These are phyloP conservation scores for Colinus virginianus DNA, from an alignment of 2,113 vertebrate genomes.

Conservation along the genomic window DNA sequence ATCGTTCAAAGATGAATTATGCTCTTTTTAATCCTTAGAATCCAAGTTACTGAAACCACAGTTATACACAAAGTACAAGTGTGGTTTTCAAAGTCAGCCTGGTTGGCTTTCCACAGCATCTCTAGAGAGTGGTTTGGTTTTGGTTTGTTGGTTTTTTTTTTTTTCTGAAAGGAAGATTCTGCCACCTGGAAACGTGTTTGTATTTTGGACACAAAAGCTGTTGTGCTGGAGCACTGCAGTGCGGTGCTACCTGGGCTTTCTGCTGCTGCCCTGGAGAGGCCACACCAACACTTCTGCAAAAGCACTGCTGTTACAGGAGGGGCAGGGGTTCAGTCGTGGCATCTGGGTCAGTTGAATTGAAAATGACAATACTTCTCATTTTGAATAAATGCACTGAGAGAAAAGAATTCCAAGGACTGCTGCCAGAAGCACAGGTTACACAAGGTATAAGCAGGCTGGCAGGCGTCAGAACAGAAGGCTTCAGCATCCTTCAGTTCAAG, in stretches of 20 bases:
- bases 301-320: not conserved
- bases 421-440: not conserved
- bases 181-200: accelerated
- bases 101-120: not conserved
- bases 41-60: not conserved
- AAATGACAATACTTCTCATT: not conserved
- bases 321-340: not conserved
- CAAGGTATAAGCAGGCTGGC: not conserved
- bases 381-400: not conserved
- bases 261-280: not conserved
- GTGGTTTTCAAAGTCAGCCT: not conserved
- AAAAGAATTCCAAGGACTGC: not conserved
- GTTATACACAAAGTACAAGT: not conserved
- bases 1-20: not conserved
- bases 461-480: not conserved
- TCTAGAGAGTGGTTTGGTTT: not conserved
- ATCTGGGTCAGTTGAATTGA: not conserved
- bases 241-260: not conserved
- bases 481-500: not conserved
- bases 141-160: too few relatives aligned
- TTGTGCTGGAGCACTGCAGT: accelerated
- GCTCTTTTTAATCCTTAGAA: slow-evolving; percentile 21
- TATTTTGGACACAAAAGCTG: accelerated
- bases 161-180: not conserved
- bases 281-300: not conserved